Evolutionary conservation across 2,888 invertebrate genomes (phyloP), one percentile per base, ranked within the genome.

Genomic region (Petrolisthes manimaculis): DNA sequence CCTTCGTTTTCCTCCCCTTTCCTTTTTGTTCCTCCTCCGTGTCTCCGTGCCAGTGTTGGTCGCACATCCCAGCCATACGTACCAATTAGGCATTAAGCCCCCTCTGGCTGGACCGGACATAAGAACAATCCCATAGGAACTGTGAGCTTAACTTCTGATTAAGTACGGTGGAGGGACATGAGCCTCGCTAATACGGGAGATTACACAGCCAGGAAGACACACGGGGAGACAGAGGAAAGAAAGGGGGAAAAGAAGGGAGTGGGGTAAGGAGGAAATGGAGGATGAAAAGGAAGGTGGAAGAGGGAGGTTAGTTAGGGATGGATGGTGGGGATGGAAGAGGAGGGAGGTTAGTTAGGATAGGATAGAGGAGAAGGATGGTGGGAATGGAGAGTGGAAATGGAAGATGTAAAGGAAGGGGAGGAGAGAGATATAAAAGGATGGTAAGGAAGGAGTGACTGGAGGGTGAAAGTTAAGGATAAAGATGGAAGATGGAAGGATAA

Each of bases 41-140:
- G 37, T 0, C 5, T 5, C 53, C n/a, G 24, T 5, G 18, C 37
- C 18, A 51, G 53, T 53, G n/a, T n/a, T 8, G 84, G 69, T 67
- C 71, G 67, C 88, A 88, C 88, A 84, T 84, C 88, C 80, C 54
- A 71, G 88, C 84, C 88, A 88, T 88, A 88, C 88, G 88, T 88
- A 88, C 88, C 88, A 88, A 88, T 88, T 88, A 88, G 82, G 88
- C 84, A 88, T 81, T 88, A 88, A 88, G 88, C 88, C 79, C 88
- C 83, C 88, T 81, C 56, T 69, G 80, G 88, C 78, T 88, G 84
- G 84, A 84, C 88, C 84, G 88, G 88, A 88, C 88, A 84, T 80
- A 80, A 84, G 88, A 84, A 88, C 88, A 88, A 88, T 88, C 88
- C 88, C 88, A 80, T 74, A 88, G 88, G 88, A 88, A 81, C 88